Evolutionary conservation across 1,140 invertebrate genomes (phyloP).

Genomic region (Trachymyrmex cornetzi): DNA sequence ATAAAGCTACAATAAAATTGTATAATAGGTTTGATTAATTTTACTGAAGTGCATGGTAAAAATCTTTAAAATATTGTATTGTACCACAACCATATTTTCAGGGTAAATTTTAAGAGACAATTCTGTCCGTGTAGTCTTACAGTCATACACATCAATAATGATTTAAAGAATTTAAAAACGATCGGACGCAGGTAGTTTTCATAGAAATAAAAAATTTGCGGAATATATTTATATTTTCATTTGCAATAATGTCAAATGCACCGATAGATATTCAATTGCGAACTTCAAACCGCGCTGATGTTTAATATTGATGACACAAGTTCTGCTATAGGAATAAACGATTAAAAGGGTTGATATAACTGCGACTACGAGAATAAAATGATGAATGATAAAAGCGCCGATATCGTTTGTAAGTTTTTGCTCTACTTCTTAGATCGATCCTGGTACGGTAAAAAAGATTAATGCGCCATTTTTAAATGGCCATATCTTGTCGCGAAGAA

Average conservation of each 20-base stretch:
- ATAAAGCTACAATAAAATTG: too few species aligned
- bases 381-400: slow-evolving; percentile 14
- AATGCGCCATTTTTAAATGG: slow-evolving; percentile 42
- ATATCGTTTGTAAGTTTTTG: neutral
- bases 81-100: too few species aligned
- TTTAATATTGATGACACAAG: slow-evolving; percentile 33
- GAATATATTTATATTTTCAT: neutral
- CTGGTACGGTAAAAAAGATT: slow-evolving; percentile 33
- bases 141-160: neutral
- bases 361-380: neutral
- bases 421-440: slow-evolving; percentile 4
- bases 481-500: slow-evolving; percentile 41
- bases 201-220: neutral
- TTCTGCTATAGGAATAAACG: neutral
- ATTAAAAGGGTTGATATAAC: slow-evolving; percentile 34
- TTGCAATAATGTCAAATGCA: neutral
- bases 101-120: too few species aligned
- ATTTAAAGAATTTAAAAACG: neutral
- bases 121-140: neutral
- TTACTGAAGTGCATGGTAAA: too few species aligned
- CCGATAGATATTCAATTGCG: neutral
- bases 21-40: too few species aligned
- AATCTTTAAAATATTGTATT: too few species aligned
- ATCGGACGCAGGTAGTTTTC: neutral
- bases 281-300: neutral